Evolutionary conservation across 2,113 vertebrate genomes (phyloP), one percentile per base, ranked within the genome.

Genomic region (Trichomycterus rosablanca): DNA sequence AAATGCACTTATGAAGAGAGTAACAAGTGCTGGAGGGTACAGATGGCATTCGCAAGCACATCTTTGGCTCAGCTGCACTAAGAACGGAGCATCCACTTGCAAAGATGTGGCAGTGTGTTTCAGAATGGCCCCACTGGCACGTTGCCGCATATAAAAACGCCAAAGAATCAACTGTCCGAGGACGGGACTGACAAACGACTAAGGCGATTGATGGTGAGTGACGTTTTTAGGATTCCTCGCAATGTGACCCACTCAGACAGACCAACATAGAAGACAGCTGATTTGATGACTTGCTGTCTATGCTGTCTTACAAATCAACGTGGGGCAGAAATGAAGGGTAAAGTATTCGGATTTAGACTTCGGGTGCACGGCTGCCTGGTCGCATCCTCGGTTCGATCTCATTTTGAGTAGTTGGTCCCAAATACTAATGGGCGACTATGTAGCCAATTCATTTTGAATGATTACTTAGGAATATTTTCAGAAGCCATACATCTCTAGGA

Each of bases 51-150:
- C 11, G 2, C 19, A 10, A 37, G 49, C 49, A 22, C 22, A 19
- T 10, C 15, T 24, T 4, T 5, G 6, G 8, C 2, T 5, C 8
- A 18, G n/a, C 15, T 40, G 8, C 28, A 20, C 15, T 6, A 15
- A 15, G 5, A 22, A 43, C 1, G 1, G 2, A 14, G 30, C 30
- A 12, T 18, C 6, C 49, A 2, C 11, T 52, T 6, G 16, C 5
- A 10, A 5, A 11, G 16, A 51, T 15, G 11, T 23, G 11, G 16
- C 34, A 24, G 22, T 7, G 12, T 2, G 46, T 39, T 40, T n/a
- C n/a, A n/a, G n/a, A n/a, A n/a, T n/a, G n/a, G n/a, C n/a, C 54
- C 23, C 50, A 54, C 19, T 34, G 63, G 59, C 40, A 59, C 55
- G 59, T 58, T 24, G 39, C 15, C 14, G 14, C 11, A 39, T 50